Evolutionary conservation across 2,888 invertebrate species (phyloP).

Genomic region (Itoplectis maculator): DNA sequence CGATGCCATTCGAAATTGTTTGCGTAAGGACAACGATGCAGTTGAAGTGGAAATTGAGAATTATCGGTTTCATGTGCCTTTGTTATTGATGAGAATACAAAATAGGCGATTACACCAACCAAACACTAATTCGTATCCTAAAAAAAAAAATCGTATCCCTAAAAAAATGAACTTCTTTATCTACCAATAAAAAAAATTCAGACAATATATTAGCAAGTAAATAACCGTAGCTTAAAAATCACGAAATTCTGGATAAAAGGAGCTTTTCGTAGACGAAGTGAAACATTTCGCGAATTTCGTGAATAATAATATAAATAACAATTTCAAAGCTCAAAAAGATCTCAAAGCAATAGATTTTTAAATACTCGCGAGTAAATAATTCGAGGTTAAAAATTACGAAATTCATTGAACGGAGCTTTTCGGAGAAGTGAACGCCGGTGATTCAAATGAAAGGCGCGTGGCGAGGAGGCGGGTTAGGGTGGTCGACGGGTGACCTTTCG

Average conservation of each 20-base stretch:
- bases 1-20: constrained; percentile 3
- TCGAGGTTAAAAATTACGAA: no score
- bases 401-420: background rate
- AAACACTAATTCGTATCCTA: background rate
- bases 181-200: background rate
- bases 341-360: no score
- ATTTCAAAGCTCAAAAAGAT: no score
- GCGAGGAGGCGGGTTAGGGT: background rate
- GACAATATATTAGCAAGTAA: background rate
- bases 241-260: no score
- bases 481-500: constrained; percentile 55
- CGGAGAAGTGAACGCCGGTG: background rate
- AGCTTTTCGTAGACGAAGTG: no score
- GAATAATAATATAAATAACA: background rate
- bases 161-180: no score
- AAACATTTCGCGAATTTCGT: background rate
- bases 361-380: no score
- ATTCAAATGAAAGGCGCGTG: constrained; percentile 34
- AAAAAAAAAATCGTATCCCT: background rate
- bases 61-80: background rate
- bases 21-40: background rate
- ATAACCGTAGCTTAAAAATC: no score
- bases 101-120: no score
- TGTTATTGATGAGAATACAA: background rate
- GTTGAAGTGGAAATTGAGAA: background rate